Evolutionary conservation across 1,140 invertebrate genomes (phyloP).

Genomic region (Lutraria rhynchaena): DNA sequence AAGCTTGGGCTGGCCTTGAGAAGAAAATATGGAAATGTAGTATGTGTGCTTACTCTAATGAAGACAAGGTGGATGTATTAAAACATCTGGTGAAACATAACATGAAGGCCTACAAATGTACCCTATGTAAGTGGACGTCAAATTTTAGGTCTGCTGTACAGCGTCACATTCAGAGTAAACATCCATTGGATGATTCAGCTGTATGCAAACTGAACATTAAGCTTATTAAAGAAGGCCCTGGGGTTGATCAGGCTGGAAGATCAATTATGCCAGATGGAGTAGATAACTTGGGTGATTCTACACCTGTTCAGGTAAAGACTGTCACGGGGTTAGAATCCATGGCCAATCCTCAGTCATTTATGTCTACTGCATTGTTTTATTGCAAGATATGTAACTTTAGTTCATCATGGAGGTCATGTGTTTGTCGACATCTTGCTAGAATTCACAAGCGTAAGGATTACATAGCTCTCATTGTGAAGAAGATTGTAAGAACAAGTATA

Average conservation of each 20-base stretch:
- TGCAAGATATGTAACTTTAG: conserved; percentile 75
- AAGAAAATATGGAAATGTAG: conserved; percentile 77
- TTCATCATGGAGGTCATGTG: conserved; percentile 65
- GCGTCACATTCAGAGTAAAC: conserved; percentile 72
- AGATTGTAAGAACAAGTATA: conserved; percentile 34
- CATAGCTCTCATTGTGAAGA: conserved; percentile 36
- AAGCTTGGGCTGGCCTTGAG: conserved; percentile 3
- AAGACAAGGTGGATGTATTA: conserved; percentile 69
- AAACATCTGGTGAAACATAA: conserved; percentile 74
- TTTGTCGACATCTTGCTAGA: conserved; percentile 68
- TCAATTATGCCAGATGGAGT: conserved; percentile 42
- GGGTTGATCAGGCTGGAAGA: conserved; percentile 32
- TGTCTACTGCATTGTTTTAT: conserved; percentile 59
- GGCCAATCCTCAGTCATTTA: conserved; percentile 52
- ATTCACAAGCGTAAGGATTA: conserved; percentile 65
- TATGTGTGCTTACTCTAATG: conserved; percentile 73
- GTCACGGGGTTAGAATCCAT: conserved; percentile 47
- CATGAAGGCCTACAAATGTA: conserved; percentile 75
- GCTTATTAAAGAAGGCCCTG: conserved; percentile 59
- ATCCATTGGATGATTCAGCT: conserved; percentile 63
- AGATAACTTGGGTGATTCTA: neutral
- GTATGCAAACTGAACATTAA: conserved; percentile 67
- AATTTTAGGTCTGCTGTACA: conserved; percentile 73
- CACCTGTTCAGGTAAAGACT: neutral
- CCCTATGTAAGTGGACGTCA: conserved; percentile 68